Conservation (phyloP, 1,140 invertebrate species). For the Coelopa frigida region DNA sequence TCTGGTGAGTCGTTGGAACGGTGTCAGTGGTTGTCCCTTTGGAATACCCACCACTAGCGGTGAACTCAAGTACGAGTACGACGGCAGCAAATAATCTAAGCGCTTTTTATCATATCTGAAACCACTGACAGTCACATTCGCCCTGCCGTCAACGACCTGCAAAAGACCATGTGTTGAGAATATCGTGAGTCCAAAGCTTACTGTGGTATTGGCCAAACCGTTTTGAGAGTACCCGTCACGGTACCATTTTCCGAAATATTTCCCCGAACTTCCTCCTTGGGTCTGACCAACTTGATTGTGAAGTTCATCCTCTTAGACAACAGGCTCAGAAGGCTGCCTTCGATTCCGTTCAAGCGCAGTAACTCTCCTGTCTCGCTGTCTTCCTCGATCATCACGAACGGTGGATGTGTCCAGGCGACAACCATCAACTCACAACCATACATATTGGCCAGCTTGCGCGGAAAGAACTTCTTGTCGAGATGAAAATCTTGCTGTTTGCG, state of each 20-base stretch:
- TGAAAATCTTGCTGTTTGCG: background rate
- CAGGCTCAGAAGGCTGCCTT: constrained; percentile 24
- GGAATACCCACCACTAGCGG: constrained; percentile 27
- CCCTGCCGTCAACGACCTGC: constrained; percentile 27
- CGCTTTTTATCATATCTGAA: constrained; percentile 29
- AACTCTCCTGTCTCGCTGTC: background rate
- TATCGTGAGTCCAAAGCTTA: background rate
- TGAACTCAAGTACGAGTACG: constrained; percentile 25
- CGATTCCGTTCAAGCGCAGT: constrained; percentile 21
- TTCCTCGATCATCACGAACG: constrained; percentile 8
- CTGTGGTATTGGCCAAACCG: constrained; percentile 13
- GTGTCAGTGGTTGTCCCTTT: constrained; percentile 18
- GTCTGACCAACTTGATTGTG: constrained; percentile 15
- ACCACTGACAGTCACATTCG: constrained; percentile 29
- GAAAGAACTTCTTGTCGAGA: constrained; percentile 8
- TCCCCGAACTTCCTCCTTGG: constrained; percentile 21
- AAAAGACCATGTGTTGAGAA: background rate
- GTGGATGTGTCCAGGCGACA: constrained; percentile 7
- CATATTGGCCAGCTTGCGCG: constrained; percentile 9
- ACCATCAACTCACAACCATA: constrained; percentile 10
- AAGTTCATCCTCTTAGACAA: constrained; percentile 34
- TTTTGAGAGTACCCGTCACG: constrained; percentile 24
- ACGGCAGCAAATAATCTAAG: constrained; percentile 23
- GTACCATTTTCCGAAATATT: constrained; percentile 25
- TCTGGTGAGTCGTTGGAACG: constrained; percentile 24